phyloP scores from a whole-genome alignment of 1,140 invertebrate genomes.

The Schmidtea mediterranea region DNA sequence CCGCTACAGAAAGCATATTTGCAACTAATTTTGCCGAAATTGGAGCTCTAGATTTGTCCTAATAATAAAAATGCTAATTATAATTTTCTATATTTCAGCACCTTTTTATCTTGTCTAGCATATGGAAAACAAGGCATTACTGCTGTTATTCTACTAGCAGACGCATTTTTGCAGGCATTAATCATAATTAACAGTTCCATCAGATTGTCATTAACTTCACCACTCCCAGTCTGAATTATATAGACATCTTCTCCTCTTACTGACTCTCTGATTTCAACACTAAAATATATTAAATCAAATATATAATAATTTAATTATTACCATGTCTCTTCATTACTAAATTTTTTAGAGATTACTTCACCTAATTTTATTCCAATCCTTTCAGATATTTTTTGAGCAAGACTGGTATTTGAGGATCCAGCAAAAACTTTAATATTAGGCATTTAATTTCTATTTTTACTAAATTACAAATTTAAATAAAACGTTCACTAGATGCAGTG shows the following conservation, averaged over 20 bases:
- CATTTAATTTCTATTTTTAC: no score
- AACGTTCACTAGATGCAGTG: no score
- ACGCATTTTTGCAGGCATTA: slow-evolving; percentile 95
- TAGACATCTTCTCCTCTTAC: slow-evolving; percentile 96
- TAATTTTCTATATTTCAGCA: no score
- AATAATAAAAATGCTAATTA: no score
- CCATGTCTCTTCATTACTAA: slow-evolving; percentile 94
- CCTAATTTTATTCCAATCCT: slow-evolving; percentile 70
- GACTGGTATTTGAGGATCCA: slow-evolving; percentile 74
- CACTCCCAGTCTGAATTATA: slow-evolving; percentile 84
- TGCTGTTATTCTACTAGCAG: slow-evolving; percentile 77
- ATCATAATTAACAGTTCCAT: slow-evolving; percentile 99
- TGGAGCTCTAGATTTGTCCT: slow-evolving; percentile 41
- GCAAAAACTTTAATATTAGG: slow-evolving; percentile 44
- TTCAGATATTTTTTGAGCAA: slow-evolving; percentile 70
- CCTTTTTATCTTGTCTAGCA: slow-evolving; percentile 92
- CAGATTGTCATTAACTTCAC: slow-evolving; percentile 89
- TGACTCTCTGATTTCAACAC: slow-evolving; percentile 91
- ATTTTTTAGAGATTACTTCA: slow-evolving; percentile 86
- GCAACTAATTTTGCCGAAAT: slow-evolving; percentile 93
- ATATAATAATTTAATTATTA: slow-evolving; percentile 21
- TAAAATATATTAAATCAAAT: slow-evolving; percentile 28
- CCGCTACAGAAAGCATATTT: slow-evolving; percentile 87
- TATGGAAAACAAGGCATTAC: slow-evolving; percentile 96
- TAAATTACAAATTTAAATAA: no score